These are phyloP conservation scores for roundworm (Caenorhabditis elegans) DNA, from an alignment of 1,140 invertebrate species.

Conservation along the genomic window DNA sequence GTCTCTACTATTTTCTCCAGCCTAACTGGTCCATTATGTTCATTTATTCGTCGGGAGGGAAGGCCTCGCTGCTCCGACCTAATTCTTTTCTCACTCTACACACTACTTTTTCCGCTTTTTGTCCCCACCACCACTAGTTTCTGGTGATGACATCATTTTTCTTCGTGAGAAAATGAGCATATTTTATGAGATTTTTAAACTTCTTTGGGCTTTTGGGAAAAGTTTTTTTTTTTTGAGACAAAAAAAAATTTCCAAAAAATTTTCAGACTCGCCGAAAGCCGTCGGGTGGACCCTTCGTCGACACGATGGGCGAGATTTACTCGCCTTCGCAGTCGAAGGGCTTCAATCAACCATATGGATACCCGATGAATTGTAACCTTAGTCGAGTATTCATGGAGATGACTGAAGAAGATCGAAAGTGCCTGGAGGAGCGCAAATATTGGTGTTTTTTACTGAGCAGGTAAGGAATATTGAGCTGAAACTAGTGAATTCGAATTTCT, in stretches of 20 bases:
- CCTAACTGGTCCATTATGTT: neutral
- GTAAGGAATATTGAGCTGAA: constrained; percentile 35
- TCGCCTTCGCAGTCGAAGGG: constrained; percentile 42
- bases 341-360: constrained; percentile 40
- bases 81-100: no score
- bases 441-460: constrained; percentile 65
- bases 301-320: constrained; percentile 38
- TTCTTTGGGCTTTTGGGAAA: neutral
- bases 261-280: no score
- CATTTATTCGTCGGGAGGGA: neutral
- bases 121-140: no score
- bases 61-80: no score
- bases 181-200: neutral
- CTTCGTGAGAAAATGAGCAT: constrained; percentile 9
- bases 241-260: neutral
- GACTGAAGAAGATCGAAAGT: constrained; percentile 66
- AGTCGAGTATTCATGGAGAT: constrained; percentile 51
- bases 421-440: constrained; percentile 64
- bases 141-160: constrained; percentile 14
- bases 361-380: constrained; percentile 42
- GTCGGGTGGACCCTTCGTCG: neutral
- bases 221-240: neutral
- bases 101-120: neutral
- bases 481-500: neutral
- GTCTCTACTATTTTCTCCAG: no score